Evolutionary conservation across 2,113 vertebrate genomes (phyloP).

Genomic region (Microtus pennsylvanicus): DNA sequence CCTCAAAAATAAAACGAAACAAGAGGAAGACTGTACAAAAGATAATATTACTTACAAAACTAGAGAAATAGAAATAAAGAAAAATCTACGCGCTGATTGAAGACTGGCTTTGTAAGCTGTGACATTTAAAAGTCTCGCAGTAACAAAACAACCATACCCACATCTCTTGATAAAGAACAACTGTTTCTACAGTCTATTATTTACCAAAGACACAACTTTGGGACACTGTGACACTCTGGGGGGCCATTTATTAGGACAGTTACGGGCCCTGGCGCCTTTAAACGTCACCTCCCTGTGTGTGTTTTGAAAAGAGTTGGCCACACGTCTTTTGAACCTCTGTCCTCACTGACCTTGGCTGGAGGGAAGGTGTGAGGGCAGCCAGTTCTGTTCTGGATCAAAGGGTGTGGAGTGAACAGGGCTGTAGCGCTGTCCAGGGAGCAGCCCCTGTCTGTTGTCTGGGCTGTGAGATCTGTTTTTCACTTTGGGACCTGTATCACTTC

Average conservation of each 20-base stretch:
- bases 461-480: background rate
- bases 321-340: accelerated
- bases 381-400: background rate
- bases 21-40: background rate
- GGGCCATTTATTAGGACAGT: background rate
- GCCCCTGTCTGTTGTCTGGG: background rate
- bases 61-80: background rate
- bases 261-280: accelerated
- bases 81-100: accelerated
- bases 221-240: accelerated
- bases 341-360: no score
- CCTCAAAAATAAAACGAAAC: background rate
- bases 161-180: accelerated
- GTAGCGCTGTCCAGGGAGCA: accelerated
- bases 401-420: accelerated
- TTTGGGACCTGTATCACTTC: background rate
- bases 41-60: background rate
- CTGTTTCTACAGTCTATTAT: background rate
- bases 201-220: background rate
- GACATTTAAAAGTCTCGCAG: background rate
- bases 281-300: accelerated
- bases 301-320: background rate
- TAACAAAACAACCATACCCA: accelerated
- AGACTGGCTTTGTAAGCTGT: accelerated
- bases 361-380: accelerated